Conservation (phyloP, 2,797 vertebrate species). For the Schizothorax lantsangensis region DNA sequence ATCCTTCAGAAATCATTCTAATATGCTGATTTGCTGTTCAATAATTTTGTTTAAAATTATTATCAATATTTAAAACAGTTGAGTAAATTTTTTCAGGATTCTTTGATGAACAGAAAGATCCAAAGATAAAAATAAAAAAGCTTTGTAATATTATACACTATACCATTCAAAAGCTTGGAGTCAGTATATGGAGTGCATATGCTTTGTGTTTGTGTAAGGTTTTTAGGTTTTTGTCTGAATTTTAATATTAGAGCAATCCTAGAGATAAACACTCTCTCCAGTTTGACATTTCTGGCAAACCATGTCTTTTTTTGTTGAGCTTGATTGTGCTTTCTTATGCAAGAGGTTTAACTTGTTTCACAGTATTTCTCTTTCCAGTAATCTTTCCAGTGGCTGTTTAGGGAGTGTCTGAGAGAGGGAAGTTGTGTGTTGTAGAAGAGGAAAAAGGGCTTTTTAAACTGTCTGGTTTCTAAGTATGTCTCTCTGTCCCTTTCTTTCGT, state of each 20-base stretch:
- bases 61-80: neutral
- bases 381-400: neutral
- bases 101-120: neutral
- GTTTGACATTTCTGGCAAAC: constrained; percentile 12
- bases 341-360: constrained; percentile 12
- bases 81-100: neutral
- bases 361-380: constrained; percentile 26
- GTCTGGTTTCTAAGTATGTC: constrained; percentile 5
- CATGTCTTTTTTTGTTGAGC: neutral
- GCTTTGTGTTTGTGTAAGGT: neutral
- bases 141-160: neutral
- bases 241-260: constrained; percentile 12
- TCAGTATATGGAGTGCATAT: neutral
- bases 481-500: neutral
- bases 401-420: neutral
- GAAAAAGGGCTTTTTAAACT: neutral
- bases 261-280: neutral
- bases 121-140: neutral
- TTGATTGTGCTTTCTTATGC: constrained; percentile 1
- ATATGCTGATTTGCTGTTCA: neutral
- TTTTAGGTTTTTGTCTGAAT: neutral
- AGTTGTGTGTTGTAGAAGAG: constrained; percentile 11
- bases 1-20: neutral
- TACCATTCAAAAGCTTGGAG: neutral
- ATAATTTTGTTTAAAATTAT: neutral